Conservation (phyloP, 2,888 invertebrate species). For the Toxonevra muliebris region DNA sequence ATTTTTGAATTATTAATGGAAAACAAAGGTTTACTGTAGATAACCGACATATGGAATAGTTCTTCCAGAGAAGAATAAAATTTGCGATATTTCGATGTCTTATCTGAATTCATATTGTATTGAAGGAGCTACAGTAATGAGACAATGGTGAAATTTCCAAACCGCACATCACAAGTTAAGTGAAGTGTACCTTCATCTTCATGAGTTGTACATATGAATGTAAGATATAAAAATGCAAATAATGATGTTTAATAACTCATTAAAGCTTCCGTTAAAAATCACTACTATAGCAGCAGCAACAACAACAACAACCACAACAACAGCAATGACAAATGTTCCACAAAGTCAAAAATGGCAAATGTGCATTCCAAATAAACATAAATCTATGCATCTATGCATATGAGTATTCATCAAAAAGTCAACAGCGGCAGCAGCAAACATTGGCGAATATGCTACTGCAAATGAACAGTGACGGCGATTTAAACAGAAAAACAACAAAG, state of each 20-base stretch:
- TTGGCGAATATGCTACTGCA: background rate
- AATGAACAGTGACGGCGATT: background rate
- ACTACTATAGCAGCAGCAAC: conserved; percentile 3
- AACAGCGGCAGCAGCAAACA: conserved; percentile 16
- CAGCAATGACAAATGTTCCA: background rate
- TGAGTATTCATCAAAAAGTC: conserved; percentile 15
- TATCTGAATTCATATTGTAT: too few relatives aligned
- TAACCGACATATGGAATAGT: too few relatives aligned
- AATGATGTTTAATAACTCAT: conserved; percentile 39
- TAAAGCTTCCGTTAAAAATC: conserved; percentile 41
- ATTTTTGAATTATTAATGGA: too few relatives aligned
- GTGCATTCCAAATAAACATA: background rate
- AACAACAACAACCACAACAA: background rate
- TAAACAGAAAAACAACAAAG: background rate
- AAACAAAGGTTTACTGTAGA: too few relatives aligned
- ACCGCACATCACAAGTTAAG: too few relatives aligned
- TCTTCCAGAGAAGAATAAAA: too few relatives aligned
- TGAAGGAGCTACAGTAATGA: too few relatives aligned
- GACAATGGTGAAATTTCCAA: too few relatives aligned
- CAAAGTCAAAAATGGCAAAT: conserved; percentile 2
- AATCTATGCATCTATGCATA: too few relatives aligned
- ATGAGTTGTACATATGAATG: background rate
- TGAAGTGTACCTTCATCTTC: too few relatives aligned
- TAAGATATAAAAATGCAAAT: conserved; percentile 3
- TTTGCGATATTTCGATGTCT: too few relatives aligned